Conservation (phyloP, 2,888 invertebrate genomes). For the Theretra japonica region DNA sequence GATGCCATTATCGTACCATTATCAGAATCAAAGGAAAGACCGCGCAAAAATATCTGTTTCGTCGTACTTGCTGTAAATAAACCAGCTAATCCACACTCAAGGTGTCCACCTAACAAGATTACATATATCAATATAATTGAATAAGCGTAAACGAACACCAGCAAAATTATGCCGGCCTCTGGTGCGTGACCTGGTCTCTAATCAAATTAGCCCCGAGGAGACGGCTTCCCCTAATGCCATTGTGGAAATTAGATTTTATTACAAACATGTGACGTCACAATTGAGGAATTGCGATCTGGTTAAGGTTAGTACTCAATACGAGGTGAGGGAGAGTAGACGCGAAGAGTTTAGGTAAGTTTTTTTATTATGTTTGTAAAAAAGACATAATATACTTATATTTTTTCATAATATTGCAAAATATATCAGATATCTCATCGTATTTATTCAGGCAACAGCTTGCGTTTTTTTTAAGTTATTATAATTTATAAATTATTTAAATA, state of each 20-base stretch:
- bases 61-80: background rate
- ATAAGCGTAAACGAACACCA: slow-evolving; percentile 11
- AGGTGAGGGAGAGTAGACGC: background rate
- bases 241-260: slow-evolving; percentile 49
- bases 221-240: slow-evolving; percentile 48
- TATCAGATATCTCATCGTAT: no score
- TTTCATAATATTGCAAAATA: no score
- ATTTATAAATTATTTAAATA: no score
- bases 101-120: slow-evolving; percentile 8
- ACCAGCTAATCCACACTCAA: background rate
- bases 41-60: no score
- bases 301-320: background rate
- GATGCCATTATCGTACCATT: no score
- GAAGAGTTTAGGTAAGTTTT: background rate
- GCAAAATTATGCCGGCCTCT: slow-evolving; percentile 27
- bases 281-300: background rate
- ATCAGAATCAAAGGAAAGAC: no score
- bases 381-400: no score
- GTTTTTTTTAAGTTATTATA: background rate
- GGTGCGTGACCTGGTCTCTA: slow-evolving; percentile 25
- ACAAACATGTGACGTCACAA: slow-evolving; percentile 27
- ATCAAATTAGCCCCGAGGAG: slow-evolving; percentile 40
- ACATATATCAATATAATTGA: background rate
- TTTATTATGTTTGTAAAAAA: no score
- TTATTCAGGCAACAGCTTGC: background rate